These are phyloP conservation scores for Perdita meconis DNA, from an alignment of 2,888 invertebrate species.

Conservation along the genomic window DNA sequence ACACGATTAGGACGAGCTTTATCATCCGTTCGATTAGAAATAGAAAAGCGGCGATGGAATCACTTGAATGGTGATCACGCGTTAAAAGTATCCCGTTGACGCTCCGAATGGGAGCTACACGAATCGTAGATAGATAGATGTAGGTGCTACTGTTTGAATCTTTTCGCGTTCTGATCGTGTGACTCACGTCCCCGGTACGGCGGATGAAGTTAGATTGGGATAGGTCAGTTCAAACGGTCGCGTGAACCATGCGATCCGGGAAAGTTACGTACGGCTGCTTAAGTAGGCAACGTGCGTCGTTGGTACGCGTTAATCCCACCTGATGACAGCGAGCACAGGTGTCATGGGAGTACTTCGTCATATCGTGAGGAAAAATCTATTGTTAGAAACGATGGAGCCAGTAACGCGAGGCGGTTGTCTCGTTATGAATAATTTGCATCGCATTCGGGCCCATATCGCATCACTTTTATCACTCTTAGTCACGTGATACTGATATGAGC, in stretches of 20 bases:
- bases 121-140: not conserved
- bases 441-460: too few species aligned
- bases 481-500: too few species aligned
- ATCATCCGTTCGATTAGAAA: not conserved
- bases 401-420: not conserved
- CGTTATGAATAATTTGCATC: not conserved
- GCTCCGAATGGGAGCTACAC: not conserved
- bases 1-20: not conserved
- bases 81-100: not conserved
- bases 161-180: not conserved
- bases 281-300: conserved; percentile 7
- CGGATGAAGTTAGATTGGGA: conserved; percentile 18
- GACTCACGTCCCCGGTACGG: conserved; percentile 1
- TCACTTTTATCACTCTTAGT: too few species aligned
- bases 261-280: conserved; percentile 17
- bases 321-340: conserved; percentile 1
- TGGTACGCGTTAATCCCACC: not conserved
- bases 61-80: not conserved
- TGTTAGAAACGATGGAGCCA: not conserved
- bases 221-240: conserved; percentile 24
- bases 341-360: not conserved
- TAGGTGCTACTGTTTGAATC: conserved; percentile 11
- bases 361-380: not conserved
- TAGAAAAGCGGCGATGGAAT: not conserved
- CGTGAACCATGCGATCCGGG: conserved; percentile 23